Base-by-base conservation (phyloP, 2,888 invertebrate species). In the Acleris laterana region DNA sequence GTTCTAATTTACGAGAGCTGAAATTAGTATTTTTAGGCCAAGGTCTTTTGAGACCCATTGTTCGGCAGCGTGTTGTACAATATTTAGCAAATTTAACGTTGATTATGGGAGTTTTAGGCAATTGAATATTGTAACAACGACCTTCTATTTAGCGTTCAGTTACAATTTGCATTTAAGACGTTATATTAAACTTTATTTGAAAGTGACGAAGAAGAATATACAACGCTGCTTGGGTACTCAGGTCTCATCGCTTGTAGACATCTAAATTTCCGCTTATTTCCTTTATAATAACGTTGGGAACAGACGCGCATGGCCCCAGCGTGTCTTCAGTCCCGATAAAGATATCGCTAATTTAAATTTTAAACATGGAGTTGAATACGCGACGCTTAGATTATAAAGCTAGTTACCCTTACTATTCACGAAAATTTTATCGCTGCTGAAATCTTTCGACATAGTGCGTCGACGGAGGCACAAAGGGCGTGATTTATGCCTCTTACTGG, bases 81-180 rank as follows among this genome's bases (percentile, higher is more conserved):
- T 62, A 48, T 62, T 62, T 57, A 38, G 56, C 52, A 28, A 61
- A 66, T 63, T 63, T 51, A 46, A 48, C 32, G 46, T 55, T 38
- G 65, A 49, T 60, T 49, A 65, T 65, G 60, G 65, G 65, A 61
- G 55, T 50, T 61, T 61, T 60, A 56, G 44, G 50, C 50, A 56
- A 65, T 65, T 61, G 55, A 61, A 60, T 60, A 55, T 65, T 65
- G 60, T 50, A 65, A 51, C 60, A 16, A 44, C 20, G 55, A 61
- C 65, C 65, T 65, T 48, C 38, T 13, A 38, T 38, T 3, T 9
- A 38, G 38, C 38, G 38, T 38, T 38, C 38, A 38, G 38, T 13
- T 9, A 38, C 32, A 38, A 38, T 38, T 38, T 49, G 17, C 20
- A 49, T 49, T 49, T n/a, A 49, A 49, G 17, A 19, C 11, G 49